phyloP scores from a whole-genome alignment of 2,113 vertebrate genomes.

The Chamaetylas fuelleborni region DNA sequence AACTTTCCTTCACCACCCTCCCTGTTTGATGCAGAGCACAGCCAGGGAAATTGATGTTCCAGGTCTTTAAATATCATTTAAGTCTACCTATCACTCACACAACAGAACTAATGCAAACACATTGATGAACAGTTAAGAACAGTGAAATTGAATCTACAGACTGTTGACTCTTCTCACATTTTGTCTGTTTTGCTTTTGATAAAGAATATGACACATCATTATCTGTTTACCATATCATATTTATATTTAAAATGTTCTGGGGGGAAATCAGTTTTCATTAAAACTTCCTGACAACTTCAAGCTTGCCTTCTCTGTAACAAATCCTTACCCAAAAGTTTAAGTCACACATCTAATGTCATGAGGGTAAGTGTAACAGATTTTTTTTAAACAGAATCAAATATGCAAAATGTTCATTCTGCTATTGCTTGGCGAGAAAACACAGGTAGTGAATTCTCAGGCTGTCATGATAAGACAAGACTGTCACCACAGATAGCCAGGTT shows the following conservation, averaged over 20 bases:
- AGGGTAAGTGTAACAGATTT: background rate
- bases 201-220: background rate
- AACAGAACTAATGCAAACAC: background rate
- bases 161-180: background rate
- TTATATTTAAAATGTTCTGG: background rate
- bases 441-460: conserved; percentile 34
- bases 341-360: background rate
- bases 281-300: background rate
- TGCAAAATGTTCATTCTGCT: conserved; percentile 30
- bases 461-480: conserved; percentile 23
- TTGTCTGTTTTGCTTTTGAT: background rate
- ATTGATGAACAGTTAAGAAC: background rate
- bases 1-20: background rate
- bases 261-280: background rate
- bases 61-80: background rate
- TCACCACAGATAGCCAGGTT: conserved; percentile 44
- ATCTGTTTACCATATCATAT: background rate
- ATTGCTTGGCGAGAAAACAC: conserved; percentile 34
- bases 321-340: background rate
- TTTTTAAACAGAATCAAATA: background rate
- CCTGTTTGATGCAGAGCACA: background rate
- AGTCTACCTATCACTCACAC: background rate
- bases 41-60: background rate
- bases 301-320: background rate
- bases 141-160: background rate